Conservation (phyloP, 1,140 invertebrate genomes). For the Brachionus calyciflorus region DNA sequence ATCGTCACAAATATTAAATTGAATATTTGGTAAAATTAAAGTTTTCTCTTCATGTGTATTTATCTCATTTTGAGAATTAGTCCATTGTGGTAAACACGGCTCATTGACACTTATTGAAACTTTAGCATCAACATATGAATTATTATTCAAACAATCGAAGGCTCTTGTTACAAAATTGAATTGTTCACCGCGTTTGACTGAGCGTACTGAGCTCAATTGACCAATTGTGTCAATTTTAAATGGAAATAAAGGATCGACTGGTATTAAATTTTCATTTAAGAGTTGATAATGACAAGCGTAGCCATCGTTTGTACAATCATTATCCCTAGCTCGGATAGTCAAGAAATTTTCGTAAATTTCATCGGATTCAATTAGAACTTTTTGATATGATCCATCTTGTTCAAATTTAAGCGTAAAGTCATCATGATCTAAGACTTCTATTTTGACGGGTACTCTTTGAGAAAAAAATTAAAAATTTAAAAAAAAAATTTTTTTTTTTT, state of each 20-base stretch:
- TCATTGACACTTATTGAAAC: not conserved
- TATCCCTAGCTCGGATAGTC: slow-evolving; percentile 29
- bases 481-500: not conserved
- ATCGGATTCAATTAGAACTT: slow-evolving; percentile 18
- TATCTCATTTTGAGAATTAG: not conserved
- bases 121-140: slow-evolving; percentile 9
- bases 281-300: slow-evolving; percentile 25
- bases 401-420: slow-evolving; percentile 21
- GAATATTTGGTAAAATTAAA: not conserved
- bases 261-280: not conserved
- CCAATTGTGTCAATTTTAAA: slow-evolving; percentile 38
- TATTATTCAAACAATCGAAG: slow-evolving; percentile 10
- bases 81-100: slow-evolving; percentile 28
- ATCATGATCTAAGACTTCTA: slow-evolving; percentile 42
- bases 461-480: not conserved
- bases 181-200: not conserved
- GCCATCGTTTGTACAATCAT: slow-evolving; percentile 45
- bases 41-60: not conserved
- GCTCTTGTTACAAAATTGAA: slow-evolving; percentile 14
- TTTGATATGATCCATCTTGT: not conserved
- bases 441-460: slow-evolving; percentile 39
- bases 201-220: not conserved
- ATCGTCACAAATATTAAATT: not conserved
- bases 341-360: slow-evolving; percentile 29
- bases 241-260: slow-evolving; percentile 24